These are phyloP conservation scores for Parasteatoda lunata DNA, from an alignment of 2,888 invertebrate species.

Conservation along the genomic window DNA sequence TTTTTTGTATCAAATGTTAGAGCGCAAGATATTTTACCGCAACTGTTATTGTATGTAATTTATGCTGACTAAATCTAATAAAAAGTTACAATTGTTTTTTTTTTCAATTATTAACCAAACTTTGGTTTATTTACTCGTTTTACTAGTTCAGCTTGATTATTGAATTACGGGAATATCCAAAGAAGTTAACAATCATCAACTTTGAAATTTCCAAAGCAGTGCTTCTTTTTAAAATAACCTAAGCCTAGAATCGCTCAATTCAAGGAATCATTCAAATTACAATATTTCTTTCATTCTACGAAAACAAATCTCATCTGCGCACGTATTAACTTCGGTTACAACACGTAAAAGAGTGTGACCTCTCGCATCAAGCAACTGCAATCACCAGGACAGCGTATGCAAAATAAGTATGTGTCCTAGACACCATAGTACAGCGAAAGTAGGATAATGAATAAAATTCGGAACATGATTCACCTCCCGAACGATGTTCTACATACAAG, in stretches of 20 bases:
- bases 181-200: too few relatives aligned
- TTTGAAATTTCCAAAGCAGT: too few relatives aligned
- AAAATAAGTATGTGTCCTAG: constrained; percentile 4
- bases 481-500: constrained; percentile 34
- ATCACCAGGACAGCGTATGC: constrained; percentile 1
- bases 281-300: constrained; percentile 5
- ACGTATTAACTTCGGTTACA: background rate
- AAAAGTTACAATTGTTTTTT: too few relatives aligned
- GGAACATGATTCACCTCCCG: constrained; percentile 30
- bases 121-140: too few relatives aligned
- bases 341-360: background rate
- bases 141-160: too few relatives aligned
- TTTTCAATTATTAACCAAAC: too few relatives aligned
- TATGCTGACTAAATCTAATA: too few relatives aligned
- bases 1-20: too few relatives aligned
- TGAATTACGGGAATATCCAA: too few relatives aligned
- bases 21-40: too few relatives aligned
- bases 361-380: background rate
- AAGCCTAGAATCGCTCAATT: too few relatives aligned
- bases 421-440: constrained; percentile 15
- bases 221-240: background rate
- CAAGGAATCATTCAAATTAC: constrained; percentile 4
- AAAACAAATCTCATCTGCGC: background rate
- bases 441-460: constrained; percentile 37
- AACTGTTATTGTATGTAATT: too few relatives aligned